Base-by-base conservation (phyloP, 2,888 invertebrate genomes). In the Temnothorax rugatulus region DNA sequence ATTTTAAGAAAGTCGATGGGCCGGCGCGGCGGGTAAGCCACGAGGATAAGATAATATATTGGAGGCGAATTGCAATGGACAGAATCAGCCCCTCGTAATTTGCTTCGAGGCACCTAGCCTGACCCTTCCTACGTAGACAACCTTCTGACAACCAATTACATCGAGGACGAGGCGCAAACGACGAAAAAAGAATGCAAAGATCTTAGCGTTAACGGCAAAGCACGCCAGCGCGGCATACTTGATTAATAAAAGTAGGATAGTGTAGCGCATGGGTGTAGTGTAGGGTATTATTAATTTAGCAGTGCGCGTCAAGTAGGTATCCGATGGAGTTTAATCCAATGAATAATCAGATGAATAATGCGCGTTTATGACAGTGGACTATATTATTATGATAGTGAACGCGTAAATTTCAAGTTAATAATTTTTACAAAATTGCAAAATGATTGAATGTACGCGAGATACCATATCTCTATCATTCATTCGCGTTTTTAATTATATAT, bases 51-150 rank as follows among this genome's bases (percentile, higher is more conserved):
- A 88, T 93, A 92, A 92, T 91, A 89, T 93, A 92, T 92, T 92
- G 92, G 90, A 91, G 86, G 90, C 88, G 88, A 92, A 92, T 93
- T 90, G 92, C 90, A 88, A 88, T 88, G 88, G 92, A 93, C 92
- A 92, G 93, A 92, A 88, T 89, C 90, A 90, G 88, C 88, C 90
- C 90, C 75, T 88, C 71, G 89, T 90, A 91, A 92, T 92, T 93
- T 91, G 85, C 91, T 91, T 90, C 87, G 89, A 87, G 88, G 83
- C 87, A 87, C 75, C 81, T 82, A 47, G 82, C 54, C 75, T 75
- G 75, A 77, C 83, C 71, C 76, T 59, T 81, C 82, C 83, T 82
- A 76, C 38, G 63, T 82, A 81, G 83, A 89, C 84, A 74, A 88
- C 84, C 88, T 85, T 86, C 91, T 90, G 91, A 91, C 90, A 91